These are phyloP conservation scores for Flexamia atlantica DNA, from an alignment of 2,888 invertebrate genomes.

Conservation along the genomic window DNA sequence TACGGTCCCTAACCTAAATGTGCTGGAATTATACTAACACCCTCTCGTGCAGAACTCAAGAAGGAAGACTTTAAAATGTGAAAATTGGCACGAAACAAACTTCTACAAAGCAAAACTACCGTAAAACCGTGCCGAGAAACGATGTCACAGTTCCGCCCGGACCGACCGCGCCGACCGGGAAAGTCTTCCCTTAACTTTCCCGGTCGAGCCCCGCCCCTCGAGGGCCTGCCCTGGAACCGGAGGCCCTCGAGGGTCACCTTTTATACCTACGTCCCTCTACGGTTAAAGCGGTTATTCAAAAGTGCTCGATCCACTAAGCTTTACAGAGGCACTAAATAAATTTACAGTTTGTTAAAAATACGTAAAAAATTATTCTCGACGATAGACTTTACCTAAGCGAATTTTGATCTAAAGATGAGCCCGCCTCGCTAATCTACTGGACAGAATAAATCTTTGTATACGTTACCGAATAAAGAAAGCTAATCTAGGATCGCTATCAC, in stretches of 20 bases:
- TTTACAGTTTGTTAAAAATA: constrained; percentile 59
- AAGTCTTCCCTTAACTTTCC: constrained; percentile 69
- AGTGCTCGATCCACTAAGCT: constrained; percentile 49
- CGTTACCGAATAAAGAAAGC: constrained; percentile 57
- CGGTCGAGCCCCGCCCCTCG: constrained; percentile 65
- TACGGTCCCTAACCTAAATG: constrained; percentile 16
- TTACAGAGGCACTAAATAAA: constrained; percentile 55
- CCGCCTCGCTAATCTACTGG: constrained; percentile 45
- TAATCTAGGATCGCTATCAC: constrained; percentile 45
- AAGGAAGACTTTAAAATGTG: constrained; percentile 62
- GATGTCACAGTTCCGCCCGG: constrained; percentile 29
- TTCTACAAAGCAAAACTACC: constrained; percentile 58
- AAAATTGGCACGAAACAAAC: constrained; percentile 58
- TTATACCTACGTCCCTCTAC: constrained; percentile 59
- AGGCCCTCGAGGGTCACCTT: constrained; percentile 22
- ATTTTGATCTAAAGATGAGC: constrained; percentile 60
- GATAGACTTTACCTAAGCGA: constrained; percentile 52
- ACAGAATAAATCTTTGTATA: constrained; percentile 53
- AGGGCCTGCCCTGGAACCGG: constrained; percentile 67
- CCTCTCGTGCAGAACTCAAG: constrained; percentile 52
- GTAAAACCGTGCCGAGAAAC: constrained; percentile 54
- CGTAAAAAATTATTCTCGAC: constrained; percentile 54
- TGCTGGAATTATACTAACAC: constrained; percentile 19
- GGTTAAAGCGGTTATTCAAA: constrained; percentile 30
- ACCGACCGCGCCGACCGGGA: constrained; percentile 66